These are phyloP conservation scores for Bucco capensis DNA, from an alignment of 2,113 vertebrate genomes.

Conservation along the genomic window DNA sequence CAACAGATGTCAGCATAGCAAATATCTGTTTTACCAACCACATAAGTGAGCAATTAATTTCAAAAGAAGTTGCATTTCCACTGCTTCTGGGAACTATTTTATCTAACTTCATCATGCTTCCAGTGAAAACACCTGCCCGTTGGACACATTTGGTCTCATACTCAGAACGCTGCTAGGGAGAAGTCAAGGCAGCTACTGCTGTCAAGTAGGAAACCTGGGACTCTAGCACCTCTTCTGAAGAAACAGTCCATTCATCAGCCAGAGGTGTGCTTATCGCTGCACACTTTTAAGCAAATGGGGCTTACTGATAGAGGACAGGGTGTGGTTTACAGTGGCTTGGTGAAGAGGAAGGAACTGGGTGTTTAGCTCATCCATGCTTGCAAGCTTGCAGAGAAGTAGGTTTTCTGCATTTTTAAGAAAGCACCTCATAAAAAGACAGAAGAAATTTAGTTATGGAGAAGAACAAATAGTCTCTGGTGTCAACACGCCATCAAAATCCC, in stretches of 20 bases:
- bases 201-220: background rate
- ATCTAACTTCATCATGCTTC: background rate
- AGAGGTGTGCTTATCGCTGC: constrained; percentile 20
- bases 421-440: background rate
- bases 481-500: background rate
- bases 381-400: background rate
- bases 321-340: constrained; percentile 26
- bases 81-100: background rate
- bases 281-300: background rate
- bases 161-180: background rate
- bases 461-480: background rate
- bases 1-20: background rate
- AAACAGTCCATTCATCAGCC: constrained; percentile 25
- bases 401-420: background rate
- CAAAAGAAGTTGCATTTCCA: background rate
- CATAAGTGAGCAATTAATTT: background rate
- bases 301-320: constrained; percentile 22
- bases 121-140: background rate
- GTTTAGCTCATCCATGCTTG: constrained; percentile 11
- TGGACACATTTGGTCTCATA: constrained; percentile 12
- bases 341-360: constrained; percentile 44
- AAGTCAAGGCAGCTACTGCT: constrained; percentile 3
- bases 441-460: background rate
- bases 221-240: background rate
- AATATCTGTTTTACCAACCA: background rate